These are phyloP conservation scores for Orycteropus afer DNA, from an alignment of 2,113 vertebrate genomes.

Conservation along the genomic window DNA sequence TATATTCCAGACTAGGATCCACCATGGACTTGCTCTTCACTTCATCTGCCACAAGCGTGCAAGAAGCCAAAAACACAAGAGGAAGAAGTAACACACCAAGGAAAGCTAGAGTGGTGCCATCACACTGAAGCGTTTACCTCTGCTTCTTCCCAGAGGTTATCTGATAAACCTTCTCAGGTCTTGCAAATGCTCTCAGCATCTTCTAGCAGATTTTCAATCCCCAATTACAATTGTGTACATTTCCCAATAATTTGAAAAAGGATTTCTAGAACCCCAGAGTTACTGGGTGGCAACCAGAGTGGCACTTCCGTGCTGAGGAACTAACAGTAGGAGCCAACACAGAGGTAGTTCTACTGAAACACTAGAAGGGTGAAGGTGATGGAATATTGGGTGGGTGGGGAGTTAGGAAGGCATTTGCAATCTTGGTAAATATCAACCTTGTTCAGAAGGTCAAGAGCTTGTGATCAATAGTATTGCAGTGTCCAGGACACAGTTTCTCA, in stretches of 20 bases:
- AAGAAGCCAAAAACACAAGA: neutral
- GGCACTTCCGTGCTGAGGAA: rapidly evolving
- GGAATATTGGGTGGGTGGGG: neutral
- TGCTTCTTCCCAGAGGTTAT: neutral
- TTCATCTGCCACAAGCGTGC: neutral
- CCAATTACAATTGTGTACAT: neutral
- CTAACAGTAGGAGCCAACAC: neutral
- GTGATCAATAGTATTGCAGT: neutral
- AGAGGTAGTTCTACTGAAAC: neutral
- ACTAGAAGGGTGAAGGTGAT: no score
- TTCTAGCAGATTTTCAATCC: neutral
- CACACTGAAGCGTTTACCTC: rapidly evolving
- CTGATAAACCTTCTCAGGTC: neutral
- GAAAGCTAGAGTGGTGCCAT: neutral
- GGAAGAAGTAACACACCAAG: neutral
- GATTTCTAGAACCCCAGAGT: neutral
- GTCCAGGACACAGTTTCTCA: neutral
- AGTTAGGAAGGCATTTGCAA: neutral
- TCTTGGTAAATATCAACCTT: neutral
- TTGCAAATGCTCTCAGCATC: neutral
- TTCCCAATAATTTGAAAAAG: no score
- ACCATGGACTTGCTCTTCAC: neutral
- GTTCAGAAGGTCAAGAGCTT: neutral
- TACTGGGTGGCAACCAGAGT: rapidly evolving
- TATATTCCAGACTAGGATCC: neutral